These are phyloP conservation scores for Edolisoma coerulescens DNA, from an alignment of 2,113 vertebrate species.

Conservation along the genomic window DNA sequence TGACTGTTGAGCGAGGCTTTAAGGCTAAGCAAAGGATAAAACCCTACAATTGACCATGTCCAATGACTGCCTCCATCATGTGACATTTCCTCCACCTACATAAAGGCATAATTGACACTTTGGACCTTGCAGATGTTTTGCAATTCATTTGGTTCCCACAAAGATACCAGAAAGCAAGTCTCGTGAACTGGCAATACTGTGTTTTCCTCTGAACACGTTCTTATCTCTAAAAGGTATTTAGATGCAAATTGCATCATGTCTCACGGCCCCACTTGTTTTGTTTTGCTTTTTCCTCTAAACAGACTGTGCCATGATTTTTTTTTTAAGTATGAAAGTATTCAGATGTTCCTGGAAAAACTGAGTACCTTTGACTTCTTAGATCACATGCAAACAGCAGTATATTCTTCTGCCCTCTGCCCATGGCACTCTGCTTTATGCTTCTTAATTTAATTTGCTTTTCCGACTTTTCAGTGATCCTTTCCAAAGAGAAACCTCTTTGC, in stretches of 20 bases:
- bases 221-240: constrained; percentile 55
- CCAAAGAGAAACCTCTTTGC: not conserved
- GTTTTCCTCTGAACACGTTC: constrained; percentile 43
- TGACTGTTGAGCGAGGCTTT: constrained; percentile 66
- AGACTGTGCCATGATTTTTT: not conserved
- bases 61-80: constrained; percentile 73
- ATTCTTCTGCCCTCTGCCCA: not conserved
- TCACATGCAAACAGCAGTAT: not conserved
- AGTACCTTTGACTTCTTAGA: not conserved
- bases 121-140: constrained; percentile 73
- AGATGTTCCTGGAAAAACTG: not conserved
- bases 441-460: constrained; percentile 40
- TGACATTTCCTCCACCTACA: constrained; percentile 69
- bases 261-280: not conserved
- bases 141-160: constrained; percentile 74
- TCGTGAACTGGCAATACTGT: constrained; percentile 48
- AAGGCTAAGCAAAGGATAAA: constrained; percentile 70
- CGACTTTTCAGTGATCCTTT: not conserved
- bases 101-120: constrained; percentile 73
- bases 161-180: constrained; percentile 65
- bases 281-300: constrained; percentile 12
- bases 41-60: constrained; percentile 73
- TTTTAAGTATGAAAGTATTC: not conserved
- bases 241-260: constrained; percentile 48
- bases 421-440: not conserved